Evolutionary conservation across 2,888 invertebrate genomes (phyloP).

Genomic region (Epiblema foenella): DNA sequence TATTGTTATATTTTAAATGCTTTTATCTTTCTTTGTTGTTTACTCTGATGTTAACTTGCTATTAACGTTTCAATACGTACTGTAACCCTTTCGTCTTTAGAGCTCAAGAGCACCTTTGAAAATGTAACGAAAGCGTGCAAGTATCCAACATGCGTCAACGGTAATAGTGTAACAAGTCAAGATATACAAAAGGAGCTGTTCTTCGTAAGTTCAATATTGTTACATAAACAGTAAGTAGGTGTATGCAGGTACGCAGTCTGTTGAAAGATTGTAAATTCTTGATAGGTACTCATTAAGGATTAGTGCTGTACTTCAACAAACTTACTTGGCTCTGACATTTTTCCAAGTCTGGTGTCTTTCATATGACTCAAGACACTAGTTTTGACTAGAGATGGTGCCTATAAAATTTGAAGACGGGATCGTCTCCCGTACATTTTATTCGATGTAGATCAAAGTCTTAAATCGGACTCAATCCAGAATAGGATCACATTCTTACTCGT

Average conservation of each 20-base stretch:
- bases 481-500: not conserved
- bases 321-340: not conserved
- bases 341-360: too few relatives aligned
- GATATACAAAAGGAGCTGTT: not conserved
- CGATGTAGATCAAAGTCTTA: not conserved
- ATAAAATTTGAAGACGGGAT: not conserved
- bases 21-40: constrained; percentile 6
- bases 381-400: not conserved
- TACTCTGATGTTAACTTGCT: not conserved
- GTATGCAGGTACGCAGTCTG: too few relatives aligned
- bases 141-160: not conserved
- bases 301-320: not conserved
- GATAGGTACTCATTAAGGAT: not conserved
- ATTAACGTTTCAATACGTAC: not conserved
- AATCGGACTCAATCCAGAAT: constrained; percentile 16
- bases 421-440: not conserved
- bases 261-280: not conserved
- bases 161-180: not conserved
- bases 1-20: constrained; percentile 1
- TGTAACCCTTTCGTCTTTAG: not conserved
- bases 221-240: too few relatives aligned
- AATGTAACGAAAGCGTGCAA: not conserved
- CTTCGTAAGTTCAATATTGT: not conserved
- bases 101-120: not conserved
- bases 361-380: not conserved